A percentile compares a stretch with the other conserved stretches of the same genome.
Conservation (phyloP, 2,113 vertebrate genomes). For the Trichomycterus rosablanca region DNA sequence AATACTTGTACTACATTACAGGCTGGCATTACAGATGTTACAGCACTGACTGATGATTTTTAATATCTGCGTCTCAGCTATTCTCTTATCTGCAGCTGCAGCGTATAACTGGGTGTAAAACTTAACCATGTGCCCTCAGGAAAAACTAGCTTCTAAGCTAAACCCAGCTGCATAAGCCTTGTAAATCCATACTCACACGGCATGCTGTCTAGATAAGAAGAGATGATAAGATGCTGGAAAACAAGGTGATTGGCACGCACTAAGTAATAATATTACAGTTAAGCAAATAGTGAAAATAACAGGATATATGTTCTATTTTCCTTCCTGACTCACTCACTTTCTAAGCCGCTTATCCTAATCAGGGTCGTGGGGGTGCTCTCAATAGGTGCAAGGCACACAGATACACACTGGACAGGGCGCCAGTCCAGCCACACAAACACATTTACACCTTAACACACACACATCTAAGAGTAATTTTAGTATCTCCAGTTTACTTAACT, state of each 20-base stretch:
- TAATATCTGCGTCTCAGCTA: conserved; percentile 26
- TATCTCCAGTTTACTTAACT: too few relatives aligned
- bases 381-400: too few relatives aligned
- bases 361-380: too few relatives aligned
- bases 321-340: too few relatives aligned
- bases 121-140: conserved; percentile 4
- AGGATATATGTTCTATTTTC: too few relatives aligned
- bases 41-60: conserved; percentile 29
- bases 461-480: too few relatives aligned
- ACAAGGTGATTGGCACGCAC: background rate
- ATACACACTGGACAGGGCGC: too few relatives aligned
- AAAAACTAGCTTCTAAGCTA: conserved; percentile 1
- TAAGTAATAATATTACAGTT: background rate
- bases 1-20: too few relatives aligned
- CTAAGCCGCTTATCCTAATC: too few relatives aligned
- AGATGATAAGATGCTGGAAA: conserved; percentile 14
- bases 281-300: background rate
- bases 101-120: background rate
- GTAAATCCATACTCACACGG: background rate
- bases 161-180: conserved; percentile 8
- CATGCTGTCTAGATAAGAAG: background rate
- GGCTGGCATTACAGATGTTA: background rate
- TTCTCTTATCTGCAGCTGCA: background rate
- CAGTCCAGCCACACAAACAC: too few relatives aligned
- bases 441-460: too few relatives aligned